These are phyloP conservation scores for Valencia hispanica DNA, from an alignment of 2,797 vertebrate genomes.

Conservation along the genomic window DNA sequence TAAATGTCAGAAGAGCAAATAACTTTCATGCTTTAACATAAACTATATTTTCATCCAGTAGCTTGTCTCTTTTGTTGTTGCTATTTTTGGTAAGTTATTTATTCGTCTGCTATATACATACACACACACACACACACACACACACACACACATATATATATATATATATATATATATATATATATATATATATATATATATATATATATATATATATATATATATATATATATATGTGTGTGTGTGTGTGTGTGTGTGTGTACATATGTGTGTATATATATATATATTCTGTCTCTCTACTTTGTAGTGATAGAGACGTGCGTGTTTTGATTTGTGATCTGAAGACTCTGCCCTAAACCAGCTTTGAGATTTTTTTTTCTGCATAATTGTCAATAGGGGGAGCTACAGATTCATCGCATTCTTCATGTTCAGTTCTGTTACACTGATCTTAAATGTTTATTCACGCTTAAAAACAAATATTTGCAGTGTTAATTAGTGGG, in stretches of 20 bases:
- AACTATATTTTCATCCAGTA: background rate
- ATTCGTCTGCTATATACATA: too few relatives aligned
- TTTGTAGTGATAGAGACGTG: too few relatives aligned
- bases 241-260: too few relatives aligned
- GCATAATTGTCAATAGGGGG: slow-evolving; percentile 57
- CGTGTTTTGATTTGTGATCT: background rate
- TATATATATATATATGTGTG: too few relatives aligned
- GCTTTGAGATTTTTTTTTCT: background rate
- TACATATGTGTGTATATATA: too few relatives aligned
- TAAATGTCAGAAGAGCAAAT: background rate
- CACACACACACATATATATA: too few relatives aligned
- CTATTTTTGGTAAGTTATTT: too few relatives aligned
- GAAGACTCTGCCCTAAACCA: background rate
- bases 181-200: too few relatives aligned
- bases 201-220: too few relatives aligned
- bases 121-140: too few relatives aligned
- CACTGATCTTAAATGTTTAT: background rate
- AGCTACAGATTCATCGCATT: slow-evolving; percentile 24
- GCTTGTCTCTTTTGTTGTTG: background rate
- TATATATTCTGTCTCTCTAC: too few relatives aligned
- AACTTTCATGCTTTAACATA: background rate
- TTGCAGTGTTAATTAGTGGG: background rate
- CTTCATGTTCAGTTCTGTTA: background rate
- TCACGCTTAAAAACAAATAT: background rate
- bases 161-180: too few relatives aligned